These are phyloP conservation scores for Montifringilla adamsi DNA, from an alignment of 2,113 vertebrate species.

Conservation along the genomic window DNA sequence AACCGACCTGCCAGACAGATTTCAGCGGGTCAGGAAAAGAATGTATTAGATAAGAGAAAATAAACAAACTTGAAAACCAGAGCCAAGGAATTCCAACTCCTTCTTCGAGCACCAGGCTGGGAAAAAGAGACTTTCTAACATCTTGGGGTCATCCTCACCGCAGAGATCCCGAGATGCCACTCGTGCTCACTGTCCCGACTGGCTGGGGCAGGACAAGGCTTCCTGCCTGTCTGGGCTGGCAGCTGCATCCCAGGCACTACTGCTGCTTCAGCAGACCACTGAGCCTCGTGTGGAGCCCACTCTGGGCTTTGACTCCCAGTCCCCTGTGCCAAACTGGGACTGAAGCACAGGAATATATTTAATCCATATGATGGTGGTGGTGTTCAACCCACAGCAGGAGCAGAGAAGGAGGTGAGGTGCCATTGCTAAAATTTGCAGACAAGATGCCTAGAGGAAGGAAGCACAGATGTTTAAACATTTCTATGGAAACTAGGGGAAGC, in stretches of 20 bases:
- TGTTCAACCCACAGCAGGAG: background rate
- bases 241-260: background rate
- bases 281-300: background rate
- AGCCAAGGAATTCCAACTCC: no score
- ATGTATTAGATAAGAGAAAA: no score
- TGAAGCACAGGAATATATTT: background rate
- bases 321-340: background rate
- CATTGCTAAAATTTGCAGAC: background rate
- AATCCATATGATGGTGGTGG: background rate
- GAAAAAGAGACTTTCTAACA: no score
- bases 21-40: no score
- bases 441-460: background rate
- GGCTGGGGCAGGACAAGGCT: background rate
- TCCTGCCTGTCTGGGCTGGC: background rate
- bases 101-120: no score
- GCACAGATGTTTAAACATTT: background rate
- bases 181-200: accelerated
- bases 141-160: no score
- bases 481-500: background rate
- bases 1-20: no score
- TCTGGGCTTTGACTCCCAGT: background rate
- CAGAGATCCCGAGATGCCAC: no score
- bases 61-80: no score
- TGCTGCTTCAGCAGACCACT: background rate
- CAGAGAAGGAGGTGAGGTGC: background rate